Evolutionary conservation across 2,888 invertebrate species (phyloP).

Genomic region (Dicyrtomina minuta): DNA sequence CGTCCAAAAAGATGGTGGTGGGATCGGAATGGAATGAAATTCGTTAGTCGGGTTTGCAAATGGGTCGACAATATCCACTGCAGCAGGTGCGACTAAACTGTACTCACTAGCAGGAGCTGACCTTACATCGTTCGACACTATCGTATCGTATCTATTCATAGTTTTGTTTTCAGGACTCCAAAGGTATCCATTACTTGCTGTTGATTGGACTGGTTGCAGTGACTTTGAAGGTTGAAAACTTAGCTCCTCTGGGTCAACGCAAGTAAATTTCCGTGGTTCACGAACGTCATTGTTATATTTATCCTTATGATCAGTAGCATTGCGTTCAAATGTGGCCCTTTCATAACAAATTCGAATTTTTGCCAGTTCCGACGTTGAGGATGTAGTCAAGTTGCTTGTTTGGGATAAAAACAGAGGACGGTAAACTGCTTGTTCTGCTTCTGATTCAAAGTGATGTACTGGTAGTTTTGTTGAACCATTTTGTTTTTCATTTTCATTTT

Average conservation of each 20-base stretch:
- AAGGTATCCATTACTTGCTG: neutral
- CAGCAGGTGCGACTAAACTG: neutral
- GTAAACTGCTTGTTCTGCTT: no score
- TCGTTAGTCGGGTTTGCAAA: neutral
- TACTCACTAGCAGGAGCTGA: neutral
- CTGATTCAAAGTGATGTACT: neutral
- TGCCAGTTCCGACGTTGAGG: neutral
- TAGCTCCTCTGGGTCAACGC: conserved; percentile 12
- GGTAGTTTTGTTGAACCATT: neutral
- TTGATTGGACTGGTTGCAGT: neutral
- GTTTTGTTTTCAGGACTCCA: neutral
- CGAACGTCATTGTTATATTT: neutral
- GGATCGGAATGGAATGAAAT: conserved; percentile 23
- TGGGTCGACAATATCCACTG: neutral
- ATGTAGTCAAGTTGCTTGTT: neutral
- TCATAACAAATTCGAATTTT: conserved; percentile 31
- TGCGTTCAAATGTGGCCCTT: neutral
- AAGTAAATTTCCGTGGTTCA: conserved; percentile 18
- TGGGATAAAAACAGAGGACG: neutral
- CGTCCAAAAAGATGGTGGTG: conserved; percentile 34
- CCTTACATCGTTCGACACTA: no score
- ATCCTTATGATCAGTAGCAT: neutral
- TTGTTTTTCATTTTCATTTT: neutral
- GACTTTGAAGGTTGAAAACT: no score
- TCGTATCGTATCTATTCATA: no score